Percentiles rank a stretch among this genome's conserved stretches.
Evolutionary conservation across 2,113 vertebrate species (phyloP).

Genomic region (Cebus imitator): DNA sequence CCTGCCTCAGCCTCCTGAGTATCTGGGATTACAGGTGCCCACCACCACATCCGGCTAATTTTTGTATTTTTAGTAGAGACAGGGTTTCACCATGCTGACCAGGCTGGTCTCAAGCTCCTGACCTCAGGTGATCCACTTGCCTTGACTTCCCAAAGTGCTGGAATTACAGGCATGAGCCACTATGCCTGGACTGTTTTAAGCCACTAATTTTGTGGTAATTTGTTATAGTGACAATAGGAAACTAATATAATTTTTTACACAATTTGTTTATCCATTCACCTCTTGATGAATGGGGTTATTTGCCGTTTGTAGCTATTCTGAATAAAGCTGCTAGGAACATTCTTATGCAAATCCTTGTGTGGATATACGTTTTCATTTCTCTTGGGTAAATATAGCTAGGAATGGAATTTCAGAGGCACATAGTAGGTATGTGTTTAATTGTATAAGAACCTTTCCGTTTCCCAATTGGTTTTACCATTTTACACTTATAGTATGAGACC

Average conservation of each 20-base stretch:
- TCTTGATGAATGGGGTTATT: neutral
- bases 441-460: neutral
- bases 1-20: too few species aligned
- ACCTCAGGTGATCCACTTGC: too few species aligned
- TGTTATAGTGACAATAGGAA: neutral
- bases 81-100: too few species aligned
- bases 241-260: too few species aligned
- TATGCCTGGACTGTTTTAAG: neutral
- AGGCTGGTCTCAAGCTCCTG: too few species aligned
- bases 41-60: too few species aligned
- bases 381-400: neutral
- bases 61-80: too few species aligned
- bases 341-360: neutral
- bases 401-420: neutral
- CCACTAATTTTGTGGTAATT: fast-evolving
- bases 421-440: neutral
- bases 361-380: neutral
- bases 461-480: neutral
- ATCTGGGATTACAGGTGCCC: too few species aligned
- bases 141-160: too few species aligned
- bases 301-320: neutral
- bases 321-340: neutral
- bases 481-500: neutral
- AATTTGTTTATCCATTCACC: neutral
- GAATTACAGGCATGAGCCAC: too few species aligned